These are phyloP conservation scores for Mobula hypostoma DNA, from an alignment of 2,113 vertebrate species.

Conservation along the genomic window DNA sequence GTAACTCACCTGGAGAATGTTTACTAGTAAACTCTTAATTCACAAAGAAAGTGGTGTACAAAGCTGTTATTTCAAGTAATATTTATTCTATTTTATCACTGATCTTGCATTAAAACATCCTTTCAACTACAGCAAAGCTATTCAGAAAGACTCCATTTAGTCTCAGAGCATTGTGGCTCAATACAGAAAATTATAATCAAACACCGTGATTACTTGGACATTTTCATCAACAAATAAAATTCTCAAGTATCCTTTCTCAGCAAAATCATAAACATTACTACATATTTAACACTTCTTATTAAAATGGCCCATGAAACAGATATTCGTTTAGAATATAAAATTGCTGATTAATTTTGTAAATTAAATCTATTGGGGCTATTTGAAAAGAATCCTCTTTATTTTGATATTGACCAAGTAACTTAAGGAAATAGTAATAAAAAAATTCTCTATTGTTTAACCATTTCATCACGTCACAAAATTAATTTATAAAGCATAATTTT, in stretches of 20 bases:
- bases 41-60: background rate
- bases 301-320: background rate
- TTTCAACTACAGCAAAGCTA: background rate
- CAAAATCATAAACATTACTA: background rate
- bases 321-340: background rate
- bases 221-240: background rate
- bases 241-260: background rate
- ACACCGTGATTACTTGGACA: background rate
- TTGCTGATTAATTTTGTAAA: constrained; percentile 5
- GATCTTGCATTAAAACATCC: background rate
- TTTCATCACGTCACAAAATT: background rate
- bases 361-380: background rate
- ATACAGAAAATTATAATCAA: constrained; percentile 1
- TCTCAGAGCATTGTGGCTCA: background rate
- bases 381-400: background rate
- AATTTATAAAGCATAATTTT: constrained; percentile 13
- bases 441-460: background rate
- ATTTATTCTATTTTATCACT: background rate
- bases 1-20: background rate
- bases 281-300: background rate
- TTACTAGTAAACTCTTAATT: background rate
- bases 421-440: constrained; percentile 1
- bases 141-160: background rate
- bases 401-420: background rate
- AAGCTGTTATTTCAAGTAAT: background rate